Conservation (phyloP, 1,140 invertebrate species). For the Euschistus heros region DNA sequence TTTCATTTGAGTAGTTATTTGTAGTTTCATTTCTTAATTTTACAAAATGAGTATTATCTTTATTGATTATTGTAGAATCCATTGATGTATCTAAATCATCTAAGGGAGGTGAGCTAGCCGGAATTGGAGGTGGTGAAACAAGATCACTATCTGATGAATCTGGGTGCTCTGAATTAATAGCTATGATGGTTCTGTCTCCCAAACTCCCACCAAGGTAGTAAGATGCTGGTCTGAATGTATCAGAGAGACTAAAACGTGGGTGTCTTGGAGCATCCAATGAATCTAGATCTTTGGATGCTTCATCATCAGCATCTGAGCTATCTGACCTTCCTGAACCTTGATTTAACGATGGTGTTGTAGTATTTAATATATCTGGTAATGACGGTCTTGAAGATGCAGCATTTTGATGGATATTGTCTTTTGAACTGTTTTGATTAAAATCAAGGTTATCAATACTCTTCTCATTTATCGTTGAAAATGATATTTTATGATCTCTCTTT, state of each 20-base stretch:
- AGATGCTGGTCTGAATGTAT: constrained; percentile 74
- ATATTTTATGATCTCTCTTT: constrained; percentile 29
- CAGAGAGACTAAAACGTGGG: constrained; percentile 69
- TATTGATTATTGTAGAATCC: constrained; percentile 30
- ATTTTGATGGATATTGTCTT: not conserved
- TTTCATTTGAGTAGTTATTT: not conserved
- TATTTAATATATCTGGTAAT: constrained; percentile 55
- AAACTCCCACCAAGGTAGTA: constrained; percentile 61
- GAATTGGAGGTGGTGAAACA: constrained; percentile 68
- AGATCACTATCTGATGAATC: constrained; percentile 75
- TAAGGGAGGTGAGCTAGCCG: constrained; percentile 58
- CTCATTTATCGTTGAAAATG: constrained; percentile 30
- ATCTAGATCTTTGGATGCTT: constrained; percentile 65
- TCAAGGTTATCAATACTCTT: constrained; percentile 4
- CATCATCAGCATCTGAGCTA: constrained; percentile 74
- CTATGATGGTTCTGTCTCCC: constrained; percentile 27
- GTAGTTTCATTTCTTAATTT: constrained; percentile 14
- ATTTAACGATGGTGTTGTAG: constrained; percentile 31
- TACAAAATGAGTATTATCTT: constrained; percentile 18
- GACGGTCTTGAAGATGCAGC: constrained; percentile 26
- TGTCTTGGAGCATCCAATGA: constrained; percentile 52
- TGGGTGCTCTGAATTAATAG: constrained; percentile 45
- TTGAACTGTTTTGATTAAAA: constrained; percentile 7
- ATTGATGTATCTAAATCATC: constrained; percentile 47
- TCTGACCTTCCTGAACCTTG: constrained; percentile 44